Percentiles rank a stretch among this genome's conserved stretches.
Evolutionary conservation across 2,113 vertebrate genomes (phyloP).

Genomic region (Hucho hucho): DNA sequence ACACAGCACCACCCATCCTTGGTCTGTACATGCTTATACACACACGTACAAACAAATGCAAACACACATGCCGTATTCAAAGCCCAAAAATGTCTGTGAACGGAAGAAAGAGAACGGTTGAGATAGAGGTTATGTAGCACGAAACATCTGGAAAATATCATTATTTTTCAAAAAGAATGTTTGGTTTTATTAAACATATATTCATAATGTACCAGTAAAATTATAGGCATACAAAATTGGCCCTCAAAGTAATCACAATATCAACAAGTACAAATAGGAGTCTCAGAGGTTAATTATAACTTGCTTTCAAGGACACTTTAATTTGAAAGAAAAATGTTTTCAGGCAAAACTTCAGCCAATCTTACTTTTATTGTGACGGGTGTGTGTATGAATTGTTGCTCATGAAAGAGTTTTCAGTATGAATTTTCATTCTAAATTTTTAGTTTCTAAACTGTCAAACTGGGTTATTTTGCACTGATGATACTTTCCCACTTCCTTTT

Average conservation of each 20-base stretch:
- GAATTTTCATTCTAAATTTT: background rate
- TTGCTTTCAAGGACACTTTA: slow-evolving; percentile 59
- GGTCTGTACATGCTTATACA: background rate
- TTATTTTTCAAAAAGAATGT: slow-evolving; percentile 73
- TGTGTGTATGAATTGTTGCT: slow-evolving; percentile 10
- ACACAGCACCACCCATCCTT: background rate
- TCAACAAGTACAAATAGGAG: slow-evolving; percentile 58
- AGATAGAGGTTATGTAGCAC: background rate
- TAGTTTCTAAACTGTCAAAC: background rate
- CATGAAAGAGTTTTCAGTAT: background rate
- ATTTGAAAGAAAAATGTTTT: slow-evolving; percentile 40
- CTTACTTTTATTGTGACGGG: slow-evolving; percentile 3
- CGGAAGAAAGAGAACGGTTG: background rate
- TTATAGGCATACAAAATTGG: slow-evolving; percentile 85
- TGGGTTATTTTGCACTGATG: background rate
- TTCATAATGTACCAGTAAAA: slow-evolving; percentile 88
- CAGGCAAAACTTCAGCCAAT: slow-evolving; percentile 15
- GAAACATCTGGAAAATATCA: background rate
- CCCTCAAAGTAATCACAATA: slow-evolving; percentile 79
- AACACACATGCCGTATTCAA: too few relatives aligned
- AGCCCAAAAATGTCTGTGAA: too few relatives aligned
- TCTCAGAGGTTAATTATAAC: slow-evolving; percentile 47
- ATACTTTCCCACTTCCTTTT: background rate
- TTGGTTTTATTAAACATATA: slow-evolving; percentile 90
- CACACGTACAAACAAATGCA: background rate